Base-by-base conservation (phyloP, 2,797 vertebrate species). In the Mycteria americana region DNA sequence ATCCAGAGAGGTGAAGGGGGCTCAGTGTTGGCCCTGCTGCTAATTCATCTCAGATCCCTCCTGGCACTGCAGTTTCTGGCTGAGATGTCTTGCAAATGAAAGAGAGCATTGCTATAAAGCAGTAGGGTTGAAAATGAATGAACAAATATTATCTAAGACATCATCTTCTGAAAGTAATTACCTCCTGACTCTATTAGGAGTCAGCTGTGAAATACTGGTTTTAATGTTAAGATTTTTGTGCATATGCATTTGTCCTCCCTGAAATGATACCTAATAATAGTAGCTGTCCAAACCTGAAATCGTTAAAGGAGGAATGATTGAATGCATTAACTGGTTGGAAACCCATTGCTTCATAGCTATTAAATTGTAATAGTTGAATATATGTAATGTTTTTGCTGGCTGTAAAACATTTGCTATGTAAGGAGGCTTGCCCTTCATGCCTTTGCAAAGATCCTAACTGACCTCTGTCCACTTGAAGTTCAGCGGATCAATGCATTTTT, bases 401-500 rank as follows among this genome's bases (percentile, higher is more conserved):
- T 84, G 24, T 48, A 80, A 88, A 76, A 41, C 6, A 48, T 50
- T 63, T 75, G 28, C 51, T 94, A 22, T 62, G 62, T 28, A 2
- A 89, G 75, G 63, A 92, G n/a, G 18, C 54, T 91, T 68, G 43
- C 48, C 28, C 27, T 88, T n/a, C 57, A 12, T 56, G 28, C 10
- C 50, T 94, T 85, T 67, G 59, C 14, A 28, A 50, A 81, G 28
- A 30, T 80, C 41, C 21, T 11, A 17, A 41, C 48, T 64, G 90
- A 85, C 56, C 68, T 92, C 23, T 31, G 33, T 69, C 57, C 7
- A 11, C 39, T 41, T 21, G 46, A 87, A 67, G 39, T 75, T 73
- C 41, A 81, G 35, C 18, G 3, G 65, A 87, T 97, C 92, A 86
- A 57, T 96, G 88, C 74, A 11, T 80, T 95, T 95, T 92, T 97